Base-by-base conservation (phyloP, 2,113 vertebrate genomes). In the Hiodon alosoides region DNA sequence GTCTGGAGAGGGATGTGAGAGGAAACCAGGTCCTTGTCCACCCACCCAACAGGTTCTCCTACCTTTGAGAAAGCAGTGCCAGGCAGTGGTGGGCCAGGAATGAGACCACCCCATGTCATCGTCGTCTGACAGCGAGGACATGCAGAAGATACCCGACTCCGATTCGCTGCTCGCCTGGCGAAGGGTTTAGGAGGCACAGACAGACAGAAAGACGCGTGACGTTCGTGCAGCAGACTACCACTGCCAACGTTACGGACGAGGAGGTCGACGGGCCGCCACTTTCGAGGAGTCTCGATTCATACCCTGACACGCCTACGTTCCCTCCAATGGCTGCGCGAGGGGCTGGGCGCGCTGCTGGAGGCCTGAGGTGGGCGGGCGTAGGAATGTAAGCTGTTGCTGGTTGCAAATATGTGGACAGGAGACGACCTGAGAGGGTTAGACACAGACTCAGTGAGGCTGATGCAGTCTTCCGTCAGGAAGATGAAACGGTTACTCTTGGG, bases 371-470 rank as follows among this genome's bases (percentile, higher is more conserved):
- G 96, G 70, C 96, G 95, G 76, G 97, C 97, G 66, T 98, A 99
- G 94, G 97, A 99, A 98, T 98, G 96, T 97, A 98, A 98, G 97
- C 96, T 99, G 90, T 95, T 98, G 87, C 96, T 98, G 88, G 88
- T 96, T 85, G 95, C 95, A 89, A 98, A 95, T 85, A 99, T 96
- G 87, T 96, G 95, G 83, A 99, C 94, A 81, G 97, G 97, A 91
- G 97, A 96, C 86, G 96, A 96, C 91, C 96, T 98, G 84, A 75
- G 85, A 84, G 0, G 83, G 5, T 48, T 31, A 82, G 81, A 82
- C 54, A 73, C 75, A 59, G 82, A 3, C 61, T 3, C 76, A 66
- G 50, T 13, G 16, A 60, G 14, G 60, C 66, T 31, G 31, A 31
- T 31, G 31, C 2, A 31, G 31, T 31, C 31, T 31, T 31, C 31